A percentile compares a stretch with the other conserved stretches of the same genome.
These are phyloP conservation scores for Phodopus roborovskii DNA, from an alignment of 2,113 vertebrate species.

Conservation along the genomic window DNA sequence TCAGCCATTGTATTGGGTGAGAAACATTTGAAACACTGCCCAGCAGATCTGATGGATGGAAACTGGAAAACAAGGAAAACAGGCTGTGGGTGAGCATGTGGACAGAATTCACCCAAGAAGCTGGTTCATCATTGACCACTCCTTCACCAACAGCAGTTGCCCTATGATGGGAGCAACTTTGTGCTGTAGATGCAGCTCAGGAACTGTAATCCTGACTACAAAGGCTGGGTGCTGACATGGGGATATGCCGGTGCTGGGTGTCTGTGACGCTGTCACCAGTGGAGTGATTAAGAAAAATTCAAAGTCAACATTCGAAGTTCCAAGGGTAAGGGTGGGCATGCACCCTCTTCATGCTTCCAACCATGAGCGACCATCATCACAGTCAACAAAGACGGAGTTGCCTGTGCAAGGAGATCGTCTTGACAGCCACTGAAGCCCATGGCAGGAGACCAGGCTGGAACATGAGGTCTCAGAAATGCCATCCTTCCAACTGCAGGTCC, in stretches of 20 bases:
- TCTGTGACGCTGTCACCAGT: background rate
- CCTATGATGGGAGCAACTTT: background rate
- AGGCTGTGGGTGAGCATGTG: background rate
- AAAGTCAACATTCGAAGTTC: background rate
- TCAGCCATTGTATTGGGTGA: background rate
- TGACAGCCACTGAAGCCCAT: background rate
- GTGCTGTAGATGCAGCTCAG: too few relatives aligned
- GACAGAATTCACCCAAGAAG: background rate
- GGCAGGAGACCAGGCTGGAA: background rate
- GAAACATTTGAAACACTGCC: background rate
- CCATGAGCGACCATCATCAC: background rate
- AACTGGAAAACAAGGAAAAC: background rate
- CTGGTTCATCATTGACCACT: background rate
- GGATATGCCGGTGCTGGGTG: too few relatives aligned
- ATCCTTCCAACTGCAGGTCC: accelerated
- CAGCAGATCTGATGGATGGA: background rate
- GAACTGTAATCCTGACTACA: background rate
- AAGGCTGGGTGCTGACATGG: accelerated
- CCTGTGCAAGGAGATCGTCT: background rate
- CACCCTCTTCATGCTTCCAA: background rate
- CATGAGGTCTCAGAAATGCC: background rate
- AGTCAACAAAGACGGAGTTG: background rate
- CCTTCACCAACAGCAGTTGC: background rate
- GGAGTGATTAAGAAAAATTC: background rate
- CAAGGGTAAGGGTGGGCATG: too few relatives aligned